Evolutionary conservation across 1,140 invertebrate species (phyloP).

Genomic region (Drosophila ogumai): DNA sequence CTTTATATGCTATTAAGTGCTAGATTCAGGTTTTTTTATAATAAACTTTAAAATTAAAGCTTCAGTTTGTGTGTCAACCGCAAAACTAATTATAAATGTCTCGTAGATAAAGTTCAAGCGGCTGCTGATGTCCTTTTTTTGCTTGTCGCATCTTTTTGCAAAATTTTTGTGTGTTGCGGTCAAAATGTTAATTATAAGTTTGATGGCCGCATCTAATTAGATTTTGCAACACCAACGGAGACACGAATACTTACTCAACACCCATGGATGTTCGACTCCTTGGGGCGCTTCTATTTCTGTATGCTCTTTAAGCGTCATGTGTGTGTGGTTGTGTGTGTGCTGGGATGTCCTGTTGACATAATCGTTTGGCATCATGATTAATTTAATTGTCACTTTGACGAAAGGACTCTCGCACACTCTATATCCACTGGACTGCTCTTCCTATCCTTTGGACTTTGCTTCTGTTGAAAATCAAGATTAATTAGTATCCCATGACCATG

Average conservation of each 20-base stretch:
- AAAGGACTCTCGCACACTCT: constrained; percentile 36
- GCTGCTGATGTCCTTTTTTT: constrained; percentile 6
- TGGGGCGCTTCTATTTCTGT: constrained; percentile 1
- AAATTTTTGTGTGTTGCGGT: constrained; percentile 63
- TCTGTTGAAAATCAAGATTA: constrained; percentile 76
- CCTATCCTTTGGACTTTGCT: constrained; percentile 11
- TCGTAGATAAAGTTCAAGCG: constrained; percentile 30
- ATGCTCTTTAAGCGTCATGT: constrained; percentile 11
- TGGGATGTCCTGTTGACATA: constrained; percentile 72
- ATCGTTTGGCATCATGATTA: constrained; percentile 81
- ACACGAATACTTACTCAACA: constrained; percentile 13
- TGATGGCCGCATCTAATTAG: constrained; percentile 70
- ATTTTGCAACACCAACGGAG: constrained; percentile 42
- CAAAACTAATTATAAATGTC: constrained; percentile 77
- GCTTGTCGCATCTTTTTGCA: constrained; percentile 21
- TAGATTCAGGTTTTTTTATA: background rate
- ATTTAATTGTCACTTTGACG: constrained; percentile 83
- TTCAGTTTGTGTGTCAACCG: constrained; percentile 53
- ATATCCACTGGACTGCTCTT: constrained; percentile 7
- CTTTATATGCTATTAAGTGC: background rate
- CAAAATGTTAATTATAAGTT: constrained; percentile 82
- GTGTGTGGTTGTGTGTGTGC: constrained; percentile 17
- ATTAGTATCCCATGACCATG: constrained; percentile 74
- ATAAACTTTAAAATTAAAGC: constrained; percentile 12
- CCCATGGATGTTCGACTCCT: constrained; percentile 16